phyloP scores from a whole-genome alignment of 92 coral and sea anemone species.

The Epizoanthus rinbou region DNA sequence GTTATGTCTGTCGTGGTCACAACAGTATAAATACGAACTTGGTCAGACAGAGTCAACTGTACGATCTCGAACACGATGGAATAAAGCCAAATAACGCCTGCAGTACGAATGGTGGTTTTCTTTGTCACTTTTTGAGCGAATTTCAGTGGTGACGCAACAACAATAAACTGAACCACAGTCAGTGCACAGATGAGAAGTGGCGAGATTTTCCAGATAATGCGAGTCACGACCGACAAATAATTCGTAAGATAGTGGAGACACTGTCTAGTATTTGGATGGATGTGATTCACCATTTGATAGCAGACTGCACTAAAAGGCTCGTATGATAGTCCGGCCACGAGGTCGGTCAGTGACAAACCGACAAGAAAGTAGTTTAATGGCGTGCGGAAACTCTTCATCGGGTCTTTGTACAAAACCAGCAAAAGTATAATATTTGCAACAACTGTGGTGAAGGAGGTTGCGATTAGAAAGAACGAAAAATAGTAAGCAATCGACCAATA shows the following conservation, averaged over 20 bases:
- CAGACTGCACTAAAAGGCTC: slow-evolving; percentile 34
- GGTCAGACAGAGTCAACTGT: background rate
- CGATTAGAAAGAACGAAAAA: slow-evolving; percentile 20
- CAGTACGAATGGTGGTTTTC: background rate
- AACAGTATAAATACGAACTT: background rate
- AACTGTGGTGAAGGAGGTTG: slow-evolving; percentile 1
- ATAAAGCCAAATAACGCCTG: slow-evolving; percentile 3
- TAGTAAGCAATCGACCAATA: slow-evolving; percentile 25
- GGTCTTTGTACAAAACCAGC: slow-evolving; percentile 32
- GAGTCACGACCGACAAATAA: slow-evolving; percentile 24
- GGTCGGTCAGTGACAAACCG: slow-evolving; percentile 22
- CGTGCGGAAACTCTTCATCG: slow-evolving; percentile 19
- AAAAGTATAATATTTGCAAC: slow-evolving; percentile 18
- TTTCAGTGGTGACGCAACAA: slow-evolving; percentile 24
- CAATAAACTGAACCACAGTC: slow-evolving; percentile 18
- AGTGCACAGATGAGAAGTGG: slow-evolving; percentile 34
- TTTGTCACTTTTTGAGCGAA: slow-evolving; percentile 9
- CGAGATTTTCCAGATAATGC: slow-evolving; percentile 35
- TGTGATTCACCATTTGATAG: background rate
- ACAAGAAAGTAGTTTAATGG: slow-evolving; percentile 14
- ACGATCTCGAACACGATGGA: slow-evolving; percentile 21
- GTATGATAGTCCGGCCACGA: slow-evolving; percentile 11
- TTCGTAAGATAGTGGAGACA: slow-evolving; percentile 2
- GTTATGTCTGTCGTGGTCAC: slow-evolving; percentile 18
- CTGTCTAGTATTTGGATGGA: background rate